phyloP scores from a whole-genome alignment of 1,140 invertebrate species.

The Papilio helenus region DNA sequence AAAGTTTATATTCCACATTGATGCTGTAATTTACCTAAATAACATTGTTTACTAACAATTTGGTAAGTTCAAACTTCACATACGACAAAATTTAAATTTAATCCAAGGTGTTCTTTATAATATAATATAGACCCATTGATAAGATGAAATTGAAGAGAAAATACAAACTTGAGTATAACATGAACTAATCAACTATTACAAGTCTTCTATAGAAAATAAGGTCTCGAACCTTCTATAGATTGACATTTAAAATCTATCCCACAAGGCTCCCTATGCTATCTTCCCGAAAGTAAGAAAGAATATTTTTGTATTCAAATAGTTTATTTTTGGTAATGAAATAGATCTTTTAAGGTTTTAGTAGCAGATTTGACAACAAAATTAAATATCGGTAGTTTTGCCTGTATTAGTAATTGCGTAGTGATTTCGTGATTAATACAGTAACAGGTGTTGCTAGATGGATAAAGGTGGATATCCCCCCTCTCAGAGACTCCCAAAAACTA shows the following conservation, averaged over 20 bases:
- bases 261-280: background rate
- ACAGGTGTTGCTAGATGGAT: background rate
- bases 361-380: background rate
- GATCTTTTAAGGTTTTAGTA: background rate
- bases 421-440: background rate
- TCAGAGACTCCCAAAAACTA: no score
- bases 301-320: background rate
- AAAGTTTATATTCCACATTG: background rate
- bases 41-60: background rate
- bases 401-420: background rate
- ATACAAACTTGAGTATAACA: no score
- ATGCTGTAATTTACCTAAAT: background rate
- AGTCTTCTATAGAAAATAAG: background rate
- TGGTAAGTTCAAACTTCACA: background rate
- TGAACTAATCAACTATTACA: no score
- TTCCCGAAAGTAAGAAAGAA: background rate
- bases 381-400: background rate
- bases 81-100: background rate
- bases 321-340: conserved; percentile 25
- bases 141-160: no score
- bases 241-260: background rate
- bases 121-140: no score
- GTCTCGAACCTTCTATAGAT: background rate
- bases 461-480: no score
- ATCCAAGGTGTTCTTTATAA: no score